Conservation (phyloP, 2,888 invertebrate genomes). For the Agrypnus murinus region DNA sequence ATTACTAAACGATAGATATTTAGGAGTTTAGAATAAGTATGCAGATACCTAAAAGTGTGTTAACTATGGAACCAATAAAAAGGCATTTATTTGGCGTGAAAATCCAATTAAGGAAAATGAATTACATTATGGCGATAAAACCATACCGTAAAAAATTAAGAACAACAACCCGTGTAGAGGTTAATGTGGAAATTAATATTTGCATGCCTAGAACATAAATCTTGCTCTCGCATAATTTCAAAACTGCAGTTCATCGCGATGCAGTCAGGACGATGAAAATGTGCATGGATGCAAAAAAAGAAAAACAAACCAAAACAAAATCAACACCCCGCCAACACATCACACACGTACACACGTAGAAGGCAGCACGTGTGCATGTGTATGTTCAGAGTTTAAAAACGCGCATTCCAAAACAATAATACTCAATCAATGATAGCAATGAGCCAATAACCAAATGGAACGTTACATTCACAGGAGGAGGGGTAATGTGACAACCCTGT, state of each 20-base stretch:
- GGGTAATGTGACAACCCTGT: slow-evolving; percentile 72
- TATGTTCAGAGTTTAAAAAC: slow-evolving; percentile 72
- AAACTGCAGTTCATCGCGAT: slow-evolving; percentile 5
- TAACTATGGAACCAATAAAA: no score
- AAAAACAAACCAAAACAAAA: slow-evolving; percentile 53
- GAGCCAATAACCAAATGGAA: slow-evolving; percentile 73
- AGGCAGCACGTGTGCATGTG: slow-evolving; percentile 62
- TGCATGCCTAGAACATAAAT: no score
- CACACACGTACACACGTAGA: slow-evolving; percentile 61
- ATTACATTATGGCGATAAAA: no score
- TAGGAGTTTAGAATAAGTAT: no score
- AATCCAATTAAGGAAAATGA: no score
- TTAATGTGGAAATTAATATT: no score
- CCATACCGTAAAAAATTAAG: no score
- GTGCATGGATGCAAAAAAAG: slow-evolving; percentile 34
- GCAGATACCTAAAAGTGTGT: no score
- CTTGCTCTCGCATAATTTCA: slow-evolving; percentile 7
- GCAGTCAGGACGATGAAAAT: slow-evolving; percentile 27
- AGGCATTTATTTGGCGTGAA: no score
- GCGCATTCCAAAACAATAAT: slow-evolving; percentile 73
- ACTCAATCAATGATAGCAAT: slow-evolving; percentile 73
- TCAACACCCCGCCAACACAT: slow-evolving; percentile 62
- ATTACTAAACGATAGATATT: no score
- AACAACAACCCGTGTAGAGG: no score
- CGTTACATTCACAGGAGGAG: slow-evolving; percentile 67